These are phyloP conservation scores for Grantiella picta DNA, from an alignment of 2,113 vertebrate genomes.

Conservation along the genomic window DNA sequence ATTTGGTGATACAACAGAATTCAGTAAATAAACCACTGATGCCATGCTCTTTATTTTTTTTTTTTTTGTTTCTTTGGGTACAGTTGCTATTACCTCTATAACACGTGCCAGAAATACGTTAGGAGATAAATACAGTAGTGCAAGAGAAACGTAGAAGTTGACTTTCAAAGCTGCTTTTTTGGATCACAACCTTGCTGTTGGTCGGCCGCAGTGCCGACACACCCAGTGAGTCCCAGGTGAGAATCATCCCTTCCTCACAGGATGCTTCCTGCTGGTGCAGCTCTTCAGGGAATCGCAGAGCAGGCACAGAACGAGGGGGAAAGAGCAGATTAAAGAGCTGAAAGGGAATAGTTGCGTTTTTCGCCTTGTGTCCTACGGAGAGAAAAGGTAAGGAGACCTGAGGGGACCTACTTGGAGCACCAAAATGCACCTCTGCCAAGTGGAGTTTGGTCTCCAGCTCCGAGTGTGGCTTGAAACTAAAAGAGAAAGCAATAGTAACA, in stretches of 20 bases:
- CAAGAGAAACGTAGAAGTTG: neutral
- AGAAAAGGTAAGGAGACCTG: slow-evolving; percentile 9
- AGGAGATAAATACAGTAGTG: neutral
- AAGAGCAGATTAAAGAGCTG: slow-evolving; percentile 20
- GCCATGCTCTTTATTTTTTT: slow-evolving; percentile 21
- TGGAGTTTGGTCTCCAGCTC: neutral
- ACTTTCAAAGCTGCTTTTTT: slow-evolving; percentile 64
- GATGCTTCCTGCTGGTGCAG: slow-evolving; percentile 15
- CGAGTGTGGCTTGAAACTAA: neutral
- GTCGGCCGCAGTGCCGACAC: neutral
- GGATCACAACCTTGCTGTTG: slow-evolving; percentile 31
- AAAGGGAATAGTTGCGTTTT: slow-evolving; percentile 13
- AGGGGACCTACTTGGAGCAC: slow-evolving; percentile 23
- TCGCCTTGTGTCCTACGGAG: slow-evolving; percentile 21
- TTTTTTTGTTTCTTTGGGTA: slow-evolving; percentile 34
- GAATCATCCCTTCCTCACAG: slow-evolving; percentile 5
- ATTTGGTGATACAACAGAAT: slow-evolving; percentile 62
- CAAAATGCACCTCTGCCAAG: slow-evolving; percentile 23
- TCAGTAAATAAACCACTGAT: slow-evolving; percentile 58
- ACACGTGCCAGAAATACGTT: slow-evolving; percentile 62
- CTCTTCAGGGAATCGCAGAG: slow-evolving; percentile 21
- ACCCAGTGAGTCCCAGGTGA: neutral
- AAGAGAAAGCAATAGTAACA: slow-evolving; percentile 72
- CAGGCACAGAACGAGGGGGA: neutral
- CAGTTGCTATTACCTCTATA: slow-evolving; percentile 58